Percentiles rank a stretch among this genome's conserved stretches.
These are phyloP conservation scores for Oxyscelio sp. DNA, from an alignment of 2,888 invertebrate genomes.

Conservation along the genomic window DNA sequence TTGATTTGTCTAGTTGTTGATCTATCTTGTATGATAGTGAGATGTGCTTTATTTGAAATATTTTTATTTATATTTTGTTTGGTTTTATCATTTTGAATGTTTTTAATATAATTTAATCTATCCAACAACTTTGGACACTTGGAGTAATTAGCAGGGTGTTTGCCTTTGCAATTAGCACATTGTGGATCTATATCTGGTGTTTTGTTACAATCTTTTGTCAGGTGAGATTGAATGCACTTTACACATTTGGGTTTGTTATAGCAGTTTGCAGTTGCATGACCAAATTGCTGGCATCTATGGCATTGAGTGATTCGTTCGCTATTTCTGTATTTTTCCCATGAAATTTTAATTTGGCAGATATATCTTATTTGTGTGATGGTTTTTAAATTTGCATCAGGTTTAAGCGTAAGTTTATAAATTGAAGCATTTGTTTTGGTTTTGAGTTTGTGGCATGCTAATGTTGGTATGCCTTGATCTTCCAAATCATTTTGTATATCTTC, in stretches of 20 bases:
- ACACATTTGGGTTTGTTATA: constrained; percentile 21
- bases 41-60: no score
- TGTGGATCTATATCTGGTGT: not conserved
- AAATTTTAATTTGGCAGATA: constrained; percentile 24
- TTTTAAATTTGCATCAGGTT: not conserved
- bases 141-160: constrained; percentile 12
- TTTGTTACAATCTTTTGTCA: constrained; percentile 24
- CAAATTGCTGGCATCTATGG: constrained; percentile 60
- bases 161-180: constrained; percentile 28
- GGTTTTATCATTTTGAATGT: no score
- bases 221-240: constrained; percentile 20
- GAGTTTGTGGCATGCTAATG: not conserved
- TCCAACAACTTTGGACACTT: constrained; percentile 25
- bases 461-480: not conserved
- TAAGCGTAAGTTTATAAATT: not conserved
- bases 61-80: no score
- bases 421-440: not conserved
- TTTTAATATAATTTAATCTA: no score
- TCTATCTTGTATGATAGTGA: no score
- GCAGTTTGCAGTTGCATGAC: constrained; percentile 14
- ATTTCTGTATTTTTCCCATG: constrained; percentile 65
- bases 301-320: constrained; percentile 54
- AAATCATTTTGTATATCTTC: not conserved
- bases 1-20: no score
- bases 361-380: constrained; percentile 17